Evolutionary conservation across 2,797 vertebrate species (phyloP).

Genomic region (Lepidocolaptes lacrymiger): DNA sequence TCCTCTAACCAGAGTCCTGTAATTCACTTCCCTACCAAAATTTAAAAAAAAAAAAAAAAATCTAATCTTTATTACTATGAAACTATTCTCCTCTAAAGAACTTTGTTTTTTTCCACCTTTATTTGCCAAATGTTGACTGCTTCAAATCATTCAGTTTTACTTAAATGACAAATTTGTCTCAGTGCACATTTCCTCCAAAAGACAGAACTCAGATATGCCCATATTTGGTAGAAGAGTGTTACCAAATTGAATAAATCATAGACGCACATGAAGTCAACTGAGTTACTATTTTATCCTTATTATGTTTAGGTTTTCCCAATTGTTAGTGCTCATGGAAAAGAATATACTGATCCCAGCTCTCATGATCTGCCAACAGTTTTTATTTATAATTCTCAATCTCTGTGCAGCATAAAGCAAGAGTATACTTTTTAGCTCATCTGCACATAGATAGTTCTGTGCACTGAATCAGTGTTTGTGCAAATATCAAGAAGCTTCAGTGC

Average conservation of each 20-base stretch:
- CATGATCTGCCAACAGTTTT: neutral
- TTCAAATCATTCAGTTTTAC: neutral
- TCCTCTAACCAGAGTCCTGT: neutral
- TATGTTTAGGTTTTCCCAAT: neutral
- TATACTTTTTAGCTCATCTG: neutral
- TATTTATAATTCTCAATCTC: neutral
- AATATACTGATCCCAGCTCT: neutral
- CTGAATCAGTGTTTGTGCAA: neutral
- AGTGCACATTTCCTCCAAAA: slow-evolving; percentile 1
- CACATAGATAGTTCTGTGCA: neutral
- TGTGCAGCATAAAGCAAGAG: neutral
- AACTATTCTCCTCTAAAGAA: neutral
- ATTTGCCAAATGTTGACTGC: neutral
- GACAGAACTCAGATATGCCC: neutral
- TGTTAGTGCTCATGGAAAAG: slow-evolving; percentile 7
- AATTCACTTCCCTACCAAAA: neutral
- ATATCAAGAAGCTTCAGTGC: neutral
- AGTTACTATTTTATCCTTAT: neutral
- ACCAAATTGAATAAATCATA: slow-evolving; percentile 37
- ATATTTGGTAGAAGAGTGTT: neutral
- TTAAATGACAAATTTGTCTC: neutral
- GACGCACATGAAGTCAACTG: slow-evolving; percentile 31
- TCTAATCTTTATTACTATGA: neutral
- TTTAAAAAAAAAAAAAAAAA: neutral
- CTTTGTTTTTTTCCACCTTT: neutral